Base-by-base conservation (phyloP, 2,888 invertebrate genomes). In the Anoplius nigerrimus region DNA sequence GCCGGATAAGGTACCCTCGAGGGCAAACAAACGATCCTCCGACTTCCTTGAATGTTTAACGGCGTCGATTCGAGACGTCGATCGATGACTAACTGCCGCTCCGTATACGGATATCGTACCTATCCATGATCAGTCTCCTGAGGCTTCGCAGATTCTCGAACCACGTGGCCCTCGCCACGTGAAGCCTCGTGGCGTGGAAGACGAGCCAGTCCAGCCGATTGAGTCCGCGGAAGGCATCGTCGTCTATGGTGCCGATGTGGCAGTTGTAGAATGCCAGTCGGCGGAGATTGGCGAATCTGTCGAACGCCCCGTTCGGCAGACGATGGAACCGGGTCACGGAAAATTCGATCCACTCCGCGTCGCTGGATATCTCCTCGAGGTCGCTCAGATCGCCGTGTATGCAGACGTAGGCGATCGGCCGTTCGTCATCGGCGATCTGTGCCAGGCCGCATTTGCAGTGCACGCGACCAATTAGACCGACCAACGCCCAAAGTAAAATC, bases 261-360 rank as follows among this genome's bases (percentile, higher is more conserved):
- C 86, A 84, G 68, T 85, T 84, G 72, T 83, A 85, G 46, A 85
- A 86, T 2, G 84, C 79, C 16, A 85, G 61, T 21, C 76, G 74
- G 0, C 72, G 65, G 5, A 85, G 71, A 55, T 78, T 65, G 2
- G 21, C 54, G 59, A 85, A 85, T 43, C 79, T 75, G 0, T 48
- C 58, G 45, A 85, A 85, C 21, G 79, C 82, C 52, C 78, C 78
- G 15, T 75, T 45, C 0, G 80, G 79, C 11, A 85, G 79, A 11
- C 57, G 27, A 5, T 70, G 64, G 51, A 85, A 72, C 5, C 80
- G 78, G 5, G 83, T 81, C 18, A 85, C 84, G 11, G 85, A 81
- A 62, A 85, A 84, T 58, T 86, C 85, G 61, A 85, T 85, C 86
- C 84, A 85, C 27, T 84, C 82, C 13, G 79, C 77, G 1, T 84